phyloP scores from a whole-genome alignment of 2,113 vertebrate species.

The Takifugu flavidus region DNA sequence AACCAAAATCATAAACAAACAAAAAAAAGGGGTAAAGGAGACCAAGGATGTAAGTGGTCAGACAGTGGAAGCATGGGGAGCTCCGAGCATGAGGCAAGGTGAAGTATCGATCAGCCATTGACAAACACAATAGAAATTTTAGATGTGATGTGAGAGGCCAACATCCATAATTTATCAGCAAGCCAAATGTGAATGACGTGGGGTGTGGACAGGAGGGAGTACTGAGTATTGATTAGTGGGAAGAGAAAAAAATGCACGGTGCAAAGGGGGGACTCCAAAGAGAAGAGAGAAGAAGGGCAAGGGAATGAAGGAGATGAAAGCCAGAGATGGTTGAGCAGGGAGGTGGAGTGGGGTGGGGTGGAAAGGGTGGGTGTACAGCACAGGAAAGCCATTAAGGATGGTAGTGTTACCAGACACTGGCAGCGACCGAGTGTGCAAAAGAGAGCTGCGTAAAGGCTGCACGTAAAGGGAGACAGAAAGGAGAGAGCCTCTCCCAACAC shows the following conservation, averaged over 20 bases:
- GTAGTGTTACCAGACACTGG: slow-evolving; percentile 83
- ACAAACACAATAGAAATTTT: slow-evolving; percentile 92
- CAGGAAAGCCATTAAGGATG: slow-evolving; percentile 94
- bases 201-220: slow-evolving; percentile 76
- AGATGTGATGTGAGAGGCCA: slow-evolving; percentile 83
- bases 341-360: slow-evolving; percentile 21
- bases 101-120: slow-evolving; percentile 89
- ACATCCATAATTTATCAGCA: slow-evolving; percentile 92
- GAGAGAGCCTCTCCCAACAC: slow-evolving; percentile 53
- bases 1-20: slow-evolving; percentile 68
- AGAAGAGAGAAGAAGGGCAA: slow-evolving; percentile 40
- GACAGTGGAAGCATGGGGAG: slow-evolving; percentile 43
- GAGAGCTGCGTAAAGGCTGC: slow-evolving; percentile 50
- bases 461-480: slow-evolving; percentile 31
- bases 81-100: slow-evolving; percentile 82
- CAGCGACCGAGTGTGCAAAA: slow-evolving; percentile 57
- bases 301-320: slow-evolving; percentile 69
- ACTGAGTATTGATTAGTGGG: slow-evolving; percentile 88
- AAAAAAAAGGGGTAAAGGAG: slow-evolving; percentile 35
- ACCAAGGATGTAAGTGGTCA: slow-evolving; percentile 60
- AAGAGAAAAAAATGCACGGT: slow-evolving; percentile 65
- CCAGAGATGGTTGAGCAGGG: slow-evolving; percentile 69
- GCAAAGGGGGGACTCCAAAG: slow-evolving; percentile 59
- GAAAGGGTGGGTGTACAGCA: slow-evolving; percentile 62
- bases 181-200: slow-evolving; percentile 89